Base-by-base conservation (phyloP, 2,888 invertebrate genomes). In the Macroteleia sp. region DNA sequence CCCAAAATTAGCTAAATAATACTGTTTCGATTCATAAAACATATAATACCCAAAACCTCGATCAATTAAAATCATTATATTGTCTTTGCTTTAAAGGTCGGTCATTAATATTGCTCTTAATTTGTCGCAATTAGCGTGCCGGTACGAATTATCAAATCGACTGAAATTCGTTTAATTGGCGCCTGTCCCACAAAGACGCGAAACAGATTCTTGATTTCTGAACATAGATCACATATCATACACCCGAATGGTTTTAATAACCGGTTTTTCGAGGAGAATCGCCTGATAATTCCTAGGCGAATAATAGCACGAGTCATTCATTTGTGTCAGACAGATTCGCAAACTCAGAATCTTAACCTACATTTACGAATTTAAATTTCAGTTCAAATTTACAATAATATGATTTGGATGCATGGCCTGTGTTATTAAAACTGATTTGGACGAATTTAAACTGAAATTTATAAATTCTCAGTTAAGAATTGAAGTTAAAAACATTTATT, bases 171-270 rank as follows among this genome's bases (percentile, higher is more conserved):
- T 75, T 61, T 75, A 67, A 75, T 75, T 67, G 67, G 22, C 36
- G 44, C 46, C 61, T 75, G 67, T 61, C 67, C 20, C 9, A 34
- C 22, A 42, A 56, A 39, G 41, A 73, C 48, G 52, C 54, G 44
- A 48, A 66, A 69, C 71, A 48, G 56, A 69, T 52, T 67, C 75
- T 62, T 52, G 34, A 62, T 69, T 64, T 76, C 50, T 42, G 46
- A 61, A 36, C 71, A 39, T 56, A 66, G 61, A 61, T 71, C 71
- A 57, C 70, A 50, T 54, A 57, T 61, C 57, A 46, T 66, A 30
- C 30, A 28, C 14, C 50, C 41, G 54, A 52, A 52, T 44, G 14
- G 36, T 66, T 70, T 64, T 77, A 77, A 77, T 77, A 71, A 77
- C 61, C 42, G 61, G 77, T 46, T 61, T 66, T 50, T 30, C 3